phyloP scores from a whole-genome alignment of 2,888 invertebrate species.

The Acronicta alni region DNA sequence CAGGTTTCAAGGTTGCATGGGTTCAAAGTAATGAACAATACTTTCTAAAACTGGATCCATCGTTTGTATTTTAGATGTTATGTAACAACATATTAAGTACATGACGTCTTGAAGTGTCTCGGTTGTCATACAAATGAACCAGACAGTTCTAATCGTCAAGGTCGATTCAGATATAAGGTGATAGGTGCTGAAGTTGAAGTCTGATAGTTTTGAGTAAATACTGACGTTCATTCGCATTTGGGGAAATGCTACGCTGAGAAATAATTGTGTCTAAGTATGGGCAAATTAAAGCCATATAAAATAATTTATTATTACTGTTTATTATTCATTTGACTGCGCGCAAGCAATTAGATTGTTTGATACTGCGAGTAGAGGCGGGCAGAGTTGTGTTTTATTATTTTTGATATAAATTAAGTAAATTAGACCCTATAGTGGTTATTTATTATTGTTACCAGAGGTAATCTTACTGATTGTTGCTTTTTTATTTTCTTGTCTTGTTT shows the following conservation, averaged over 20 bases:
- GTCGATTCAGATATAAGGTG: no score
- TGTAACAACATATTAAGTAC: neutral
- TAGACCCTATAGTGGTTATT: neutral
- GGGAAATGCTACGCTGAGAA: no score
- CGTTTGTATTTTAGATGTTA: neutral
- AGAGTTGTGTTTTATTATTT: neutral
- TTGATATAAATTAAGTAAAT: no score
- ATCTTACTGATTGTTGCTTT: neutral
- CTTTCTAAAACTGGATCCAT: conserved; percentile 6
- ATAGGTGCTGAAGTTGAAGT: no score
- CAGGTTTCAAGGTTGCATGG: conserved; percentile 14
- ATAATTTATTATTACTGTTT: no score
- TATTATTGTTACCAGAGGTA: neutral
- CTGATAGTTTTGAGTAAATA: no score
- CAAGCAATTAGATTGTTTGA: neutral
- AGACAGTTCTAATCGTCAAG: no score
- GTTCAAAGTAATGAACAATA: conserved; percentile 2
- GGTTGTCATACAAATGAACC: neutral
- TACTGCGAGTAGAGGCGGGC: neutral
- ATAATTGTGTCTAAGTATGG: no score
- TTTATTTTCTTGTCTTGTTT: neutral
- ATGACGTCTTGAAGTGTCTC: neutral
- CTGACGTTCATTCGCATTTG: no score
- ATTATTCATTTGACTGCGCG: neutral
- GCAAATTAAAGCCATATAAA: no score